phyloP scores from a whole-genome alignment of 2,113 vertebrate genomes.

The Harpagus bidentatus region DNA sequence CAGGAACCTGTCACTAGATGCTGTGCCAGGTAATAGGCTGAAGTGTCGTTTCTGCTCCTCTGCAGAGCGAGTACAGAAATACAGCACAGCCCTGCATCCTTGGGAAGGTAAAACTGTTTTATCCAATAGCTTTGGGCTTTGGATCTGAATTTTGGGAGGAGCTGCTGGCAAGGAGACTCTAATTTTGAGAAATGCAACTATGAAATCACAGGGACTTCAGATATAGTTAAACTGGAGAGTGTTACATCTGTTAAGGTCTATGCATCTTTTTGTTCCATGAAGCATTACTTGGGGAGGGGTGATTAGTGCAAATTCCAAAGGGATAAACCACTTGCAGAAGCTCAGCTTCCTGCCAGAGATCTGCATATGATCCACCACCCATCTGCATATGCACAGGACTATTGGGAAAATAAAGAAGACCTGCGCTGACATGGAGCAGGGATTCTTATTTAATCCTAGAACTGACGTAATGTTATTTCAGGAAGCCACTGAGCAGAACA shows the following conservation, averaged over 20 bases:
- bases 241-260: neutral
- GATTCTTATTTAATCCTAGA: neutral
- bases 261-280: neutral
- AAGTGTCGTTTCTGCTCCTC: neutral
- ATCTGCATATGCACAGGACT: neutral
- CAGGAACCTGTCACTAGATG: neutral
- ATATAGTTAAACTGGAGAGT: neutral
- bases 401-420: neutral
- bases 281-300: neutral
- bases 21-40: neutral
- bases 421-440: neutral
- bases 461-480: neutral
- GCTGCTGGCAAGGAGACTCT: neutral
- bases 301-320: neutral
- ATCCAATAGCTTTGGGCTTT: neutral
- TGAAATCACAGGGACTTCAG: neutral
- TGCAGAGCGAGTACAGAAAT: neutral
- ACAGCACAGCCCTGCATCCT: neutral
- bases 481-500: neutral
- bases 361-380: neutral
- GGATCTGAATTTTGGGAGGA: neutral
- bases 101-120: neutral
- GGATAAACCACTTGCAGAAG: neutral
- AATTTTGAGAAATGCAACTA: neutral
- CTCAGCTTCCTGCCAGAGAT: neutral